These are phyloP conservation scores for Limnephilus marmoratus DNA, from an alignment of 2,888 invertebrate species.

Conservation along the genomic window DNA sequence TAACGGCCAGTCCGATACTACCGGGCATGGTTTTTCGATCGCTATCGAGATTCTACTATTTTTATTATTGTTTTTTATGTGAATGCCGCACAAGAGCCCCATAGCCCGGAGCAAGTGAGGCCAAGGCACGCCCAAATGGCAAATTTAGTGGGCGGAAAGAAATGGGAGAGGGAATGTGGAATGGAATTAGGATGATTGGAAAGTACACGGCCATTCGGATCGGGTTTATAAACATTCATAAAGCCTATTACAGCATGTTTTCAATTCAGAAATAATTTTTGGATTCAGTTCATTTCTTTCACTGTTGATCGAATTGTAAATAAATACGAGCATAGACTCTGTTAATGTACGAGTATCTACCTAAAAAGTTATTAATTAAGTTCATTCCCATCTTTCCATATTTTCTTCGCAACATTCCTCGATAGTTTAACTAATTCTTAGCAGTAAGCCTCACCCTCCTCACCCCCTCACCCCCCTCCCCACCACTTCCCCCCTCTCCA, in stretches of 20 bases:
- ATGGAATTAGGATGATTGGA: neutral
- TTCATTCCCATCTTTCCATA: too few species aligned
- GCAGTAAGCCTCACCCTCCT: too few species aligned
- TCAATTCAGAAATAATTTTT: neutral
- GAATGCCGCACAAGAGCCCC: neutral
- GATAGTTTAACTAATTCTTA: too few species aligned
- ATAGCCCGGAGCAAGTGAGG: neutral
- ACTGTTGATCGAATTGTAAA: neutral
- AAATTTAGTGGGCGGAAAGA: neutral
- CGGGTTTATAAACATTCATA: neutral
- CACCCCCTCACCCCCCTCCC: too few species aligned
- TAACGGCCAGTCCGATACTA: conserved; percentile 57
- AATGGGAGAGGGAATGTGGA: neutral
- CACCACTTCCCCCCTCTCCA: too few species aligned
- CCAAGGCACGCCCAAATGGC: neutral
- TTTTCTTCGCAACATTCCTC: too few species aligned
- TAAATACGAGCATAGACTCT: neutral
- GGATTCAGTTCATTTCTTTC: neutral
- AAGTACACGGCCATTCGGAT: neutral
- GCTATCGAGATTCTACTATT: conserved; percentile 6
- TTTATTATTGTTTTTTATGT: neutral
- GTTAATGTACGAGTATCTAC: too few species aligned
- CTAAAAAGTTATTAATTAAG: too few species aligned
- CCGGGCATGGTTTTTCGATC: conserved; percentile 29
- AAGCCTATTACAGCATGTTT: neutral